phyloP scores from a whole-genome alignment of 2,888 invertebrate genomes.

The Busseola fusca region DNA sequence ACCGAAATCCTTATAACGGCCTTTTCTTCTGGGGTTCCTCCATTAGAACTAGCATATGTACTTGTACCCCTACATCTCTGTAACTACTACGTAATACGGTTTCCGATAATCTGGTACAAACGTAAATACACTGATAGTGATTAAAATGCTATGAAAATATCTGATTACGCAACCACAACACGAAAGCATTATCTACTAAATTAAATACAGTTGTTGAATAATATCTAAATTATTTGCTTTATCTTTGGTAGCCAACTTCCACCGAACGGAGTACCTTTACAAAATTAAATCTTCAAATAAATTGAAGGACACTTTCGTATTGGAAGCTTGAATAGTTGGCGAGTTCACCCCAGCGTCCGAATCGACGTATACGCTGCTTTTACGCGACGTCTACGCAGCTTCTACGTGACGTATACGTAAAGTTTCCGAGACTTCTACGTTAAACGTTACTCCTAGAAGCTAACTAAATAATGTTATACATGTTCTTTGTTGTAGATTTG shows the following conservation, averaged over 20 bases:
- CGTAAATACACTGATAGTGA: slow-evolving; percentile 65
- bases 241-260: slow-evolving; percentile 14
- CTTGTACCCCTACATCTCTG: not conserved
- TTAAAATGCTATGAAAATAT: slow-evolving; percentile 63
- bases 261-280: not conserved
- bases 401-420: not conserved
- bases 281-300: too few relatives aligned
- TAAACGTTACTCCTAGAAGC: not conserved
- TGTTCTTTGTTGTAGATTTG: too few relatives aligned
- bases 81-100: slow-evolving; percentile 39
- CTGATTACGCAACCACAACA: slow-evolving; percentile 55
- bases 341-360: not conserved
- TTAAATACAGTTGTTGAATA: slow-evolving; percentile 42
- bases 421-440: not conserved
- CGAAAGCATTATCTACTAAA: slow-evolving; percentile 48
- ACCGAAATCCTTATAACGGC: too few relatives aligned
- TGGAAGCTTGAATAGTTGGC: not conserved
- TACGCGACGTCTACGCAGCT: not conserved
- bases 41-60: too few relatives aligned
- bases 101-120: slow-evolving; percentile 73
- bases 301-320: not conserved
- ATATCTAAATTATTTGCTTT: slow-evolving; percentile 25
- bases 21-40: too few relatives aligned
- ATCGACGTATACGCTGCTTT: not conserved
- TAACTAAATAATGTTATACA: not conserved